Evolutionary conservation across 2,888 invertebrate species (phyloP), one percentile per base, ranked within the genome.

Genomic region (Polymixis lichenea): DNA sequence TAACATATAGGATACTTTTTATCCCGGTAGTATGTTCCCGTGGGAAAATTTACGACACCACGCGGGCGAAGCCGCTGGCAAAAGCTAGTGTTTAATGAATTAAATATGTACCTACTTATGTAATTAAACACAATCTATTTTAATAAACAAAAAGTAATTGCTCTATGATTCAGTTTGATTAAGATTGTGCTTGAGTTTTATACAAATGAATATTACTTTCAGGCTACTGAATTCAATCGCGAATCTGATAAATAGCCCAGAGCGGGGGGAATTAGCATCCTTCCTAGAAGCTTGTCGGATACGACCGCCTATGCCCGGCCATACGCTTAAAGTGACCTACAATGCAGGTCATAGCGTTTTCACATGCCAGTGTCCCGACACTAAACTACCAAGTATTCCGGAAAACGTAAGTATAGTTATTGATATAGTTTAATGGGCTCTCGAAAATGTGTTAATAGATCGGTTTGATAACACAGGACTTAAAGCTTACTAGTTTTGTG

Each of bases 311-410:
- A 92, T 94, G 94, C 92, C 93, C 2, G 95, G 95, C 0, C 95
- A 95, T 86, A 96, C 95, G 69, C 91, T 96, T 28, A 94, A 92
- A 86, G 93, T 95, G 32, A 94, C 93, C 15, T 94, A 93, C 89
- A 94, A 94, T 84, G 94, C 95, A 2, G 96, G 95, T 11, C 94
- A 94, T 86, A 94, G 92, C 86, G 94, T 94, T 76, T 95, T 96
- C 90, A 91, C 92, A 86, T 97, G 97, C 86, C 96, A 99, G 98
- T 97, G 97, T 91, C 99, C 99, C 90, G 97, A 98, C 90, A 98
- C 98, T 89, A 98, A 98, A 92, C 97, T 99, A 88, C 99, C 99
- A 32, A 98, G 98, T 94, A 99, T 99, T 96, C 99, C 99, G 72
- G 98, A 99, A 95, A 99, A 99, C 97, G 99, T 99, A 95, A 98